Evolutionary conservation across 1,140 invertebrate species (phyloP), one percentile per base, ranked within the genome.

Genomic region (Drosophila gunungcola): DNA sequence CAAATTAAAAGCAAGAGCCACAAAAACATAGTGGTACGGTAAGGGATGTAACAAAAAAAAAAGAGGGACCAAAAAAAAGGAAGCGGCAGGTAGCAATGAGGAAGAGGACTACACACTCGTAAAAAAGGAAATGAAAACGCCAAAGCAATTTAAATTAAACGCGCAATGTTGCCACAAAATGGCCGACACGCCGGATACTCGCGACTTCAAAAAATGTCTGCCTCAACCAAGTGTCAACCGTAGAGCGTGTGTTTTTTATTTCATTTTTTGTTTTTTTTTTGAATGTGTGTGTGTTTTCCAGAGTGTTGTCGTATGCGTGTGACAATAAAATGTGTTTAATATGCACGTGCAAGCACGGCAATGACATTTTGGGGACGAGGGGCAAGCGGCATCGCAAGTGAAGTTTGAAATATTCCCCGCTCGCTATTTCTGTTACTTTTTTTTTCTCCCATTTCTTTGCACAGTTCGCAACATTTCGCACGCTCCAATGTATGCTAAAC

Each of bases 111-210:
- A 49, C 64, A 70, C 51, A 70, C 62, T 67, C 64, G 39, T 68
- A 56, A 60, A 80, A 80, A 67, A 49, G 36, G 36, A 72, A 64
- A 64, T 64, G 52, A 72, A 77, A 77, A 78, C 46, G 73, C 55
- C 73, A 82, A 88, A 80, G 76, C 81, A 85, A 85, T 85, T 85
- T 81, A 85, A 85, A 85, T 85, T 85, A 84, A 84, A 83, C 72
- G 80, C 75, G 60, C 56, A 60, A 60, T 73, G 64, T 53, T 56
- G 61, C 67, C 79, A 57, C 64, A 79, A 62, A 79, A 84, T 64
- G 63, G 65, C 70, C 73, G 49, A 70, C 56, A 62, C 58, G 65
- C 62, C 32, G 75, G 54, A 73, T 60, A 54, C 65, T 63, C 57
- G 34, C 69, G 58, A 63, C 81, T 63, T 74, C 43, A 74, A 75